A percentile compares a stretch with the other conserved stretches of the same genome.
phyloP scores from a whole-genome alignment of 2,888 invertebrate species.

The Esperia sulphurella region DNA sequence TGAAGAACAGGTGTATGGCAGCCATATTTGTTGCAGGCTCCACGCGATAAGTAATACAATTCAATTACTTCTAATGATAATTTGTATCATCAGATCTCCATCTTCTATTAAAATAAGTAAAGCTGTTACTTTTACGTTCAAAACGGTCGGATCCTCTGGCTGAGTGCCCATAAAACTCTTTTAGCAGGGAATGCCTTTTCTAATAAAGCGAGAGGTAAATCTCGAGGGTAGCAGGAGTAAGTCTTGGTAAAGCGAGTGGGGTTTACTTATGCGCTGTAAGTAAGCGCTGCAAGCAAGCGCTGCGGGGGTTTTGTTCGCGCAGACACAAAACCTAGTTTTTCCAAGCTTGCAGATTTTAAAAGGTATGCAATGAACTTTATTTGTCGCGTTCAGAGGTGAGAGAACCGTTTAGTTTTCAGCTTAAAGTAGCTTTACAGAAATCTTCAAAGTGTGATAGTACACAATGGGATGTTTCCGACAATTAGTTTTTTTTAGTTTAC shows the following conservation, averaged over 20 bases:
- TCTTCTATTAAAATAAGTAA: not conserved
- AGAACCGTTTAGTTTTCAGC: too few species aligned
- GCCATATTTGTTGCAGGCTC: too few species aligned
- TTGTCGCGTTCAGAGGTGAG: not conserved
- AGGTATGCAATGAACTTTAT: not conserved
- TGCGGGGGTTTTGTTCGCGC: slow-evolving; percentile 1
- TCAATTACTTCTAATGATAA: not conserved
- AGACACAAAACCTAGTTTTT: slow-evolving; percentile 8
- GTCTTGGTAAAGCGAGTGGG: slow-evolving; percentile 12
- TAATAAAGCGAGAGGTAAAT: slow-evolving; percentile 38
- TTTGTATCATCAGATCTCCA: not conserved
- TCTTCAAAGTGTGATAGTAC: too few species aligned
- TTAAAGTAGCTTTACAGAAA: too few species aligned
- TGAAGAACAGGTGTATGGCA: too few species aligned
- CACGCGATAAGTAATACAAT: too few species aligned
- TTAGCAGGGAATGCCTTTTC: slow-evolving; percentile 31
- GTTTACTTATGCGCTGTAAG: slow-evolving; percentile 11
- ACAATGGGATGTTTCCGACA: too few species aligned
- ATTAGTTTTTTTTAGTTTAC: too few species aligned
- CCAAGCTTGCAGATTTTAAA: not conserved
- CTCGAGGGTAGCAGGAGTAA: slow-evolving; percentile 16
- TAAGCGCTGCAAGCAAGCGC: slow-evolving; percentile 4
- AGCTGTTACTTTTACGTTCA: not conserved
- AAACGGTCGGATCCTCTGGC: slow-evolving; percentile 1
- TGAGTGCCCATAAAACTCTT: slow-evolving; percentile 25